phyloP scores from a whole-genome alignment of 1,140 invertebrate genomes.

The Orius insidiosus region DNA sequence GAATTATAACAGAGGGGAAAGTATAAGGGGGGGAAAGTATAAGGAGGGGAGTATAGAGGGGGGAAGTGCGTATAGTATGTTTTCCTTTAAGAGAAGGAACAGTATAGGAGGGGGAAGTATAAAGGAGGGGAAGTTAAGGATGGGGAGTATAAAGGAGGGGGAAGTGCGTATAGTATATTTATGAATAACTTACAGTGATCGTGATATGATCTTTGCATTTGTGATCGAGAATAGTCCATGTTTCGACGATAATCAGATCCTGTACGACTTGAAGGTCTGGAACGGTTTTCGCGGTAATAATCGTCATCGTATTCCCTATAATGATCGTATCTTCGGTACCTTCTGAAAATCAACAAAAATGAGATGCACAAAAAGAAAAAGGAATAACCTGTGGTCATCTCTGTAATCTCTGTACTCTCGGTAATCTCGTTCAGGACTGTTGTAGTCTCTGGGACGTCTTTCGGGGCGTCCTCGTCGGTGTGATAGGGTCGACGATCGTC shows the following conservation, averaged over 20 bases:
- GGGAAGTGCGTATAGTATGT: too few relatives aligned
- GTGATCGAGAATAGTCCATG: slow-evolving; percentile 4
- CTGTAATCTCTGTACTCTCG: slow-evolving; percentile 11
- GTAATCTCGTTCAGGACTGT: slow-evolving; percentile 8
- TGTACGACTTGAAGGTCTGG: slow-evolving; percentile 23
- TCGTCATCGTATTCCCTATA: slow-evolving; percentile 20
- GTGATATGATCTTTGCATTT: slow-evolving; percentile 15
- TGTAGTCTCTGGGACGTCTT: slow-evolving; percentile 9
- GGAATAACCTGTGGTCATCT: slow-evolving; percentile 4
- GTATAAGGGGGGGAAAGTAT: too few relatives aligned
- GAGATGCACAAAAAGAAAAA: too few relatives aligned
- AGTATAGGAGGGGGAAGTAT: too few relatives aligned
- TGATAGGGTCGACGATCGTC: slow-evolving; percentile 16
- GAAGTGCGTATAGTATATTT: too few relatives aligned
- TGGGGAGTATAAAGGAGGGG: too few relatives aligned
- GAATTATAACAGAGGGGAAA: too few relatives aligned
- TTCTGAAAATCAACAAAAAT: too few relatives aligned
- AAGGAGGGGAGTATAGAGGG: too few relatives aligned
- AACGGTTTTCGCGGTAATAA: slow-evolving; percentile 19
- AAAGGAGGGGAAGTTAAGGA: too few relatives aligned
- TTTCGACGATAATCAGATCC: slow-evolving; percentile 20
- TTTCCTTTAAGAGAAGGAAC: too few relatives aligned
- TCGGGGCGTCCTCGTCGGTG: neutral
- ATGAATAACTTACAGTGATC: slow-evolving; percentile 18
- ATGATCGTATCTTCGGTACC: neutral